Conservation (phyloP, 1,140 invertebrate species). For the Drosophila dunni region DNA sequence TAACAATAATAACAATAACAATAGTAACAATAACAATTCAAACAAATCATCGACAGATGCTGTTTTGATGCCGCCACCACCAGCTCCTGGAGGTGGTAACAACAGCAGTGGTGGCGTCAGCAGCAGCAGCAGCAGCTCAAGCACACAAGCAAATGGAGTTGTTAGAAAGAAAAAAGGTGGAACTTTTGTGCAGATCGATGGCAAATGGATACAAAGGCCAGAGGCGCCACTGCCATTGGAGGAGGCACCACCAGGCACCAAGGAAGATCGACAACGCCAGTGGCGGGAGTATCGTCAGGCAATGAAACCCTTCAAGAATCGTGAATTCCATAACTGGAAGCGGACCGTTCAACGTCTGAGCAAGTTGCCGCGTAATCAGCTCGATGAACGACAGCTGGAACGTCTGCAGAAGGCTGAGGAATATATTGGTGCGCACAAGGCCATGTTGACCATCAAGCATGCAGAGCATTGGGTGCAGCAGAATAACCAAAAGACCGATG, state of each 20-base stretch:
- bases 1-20: conserved; percentile 34
- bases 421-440: conserved; percentile 71
- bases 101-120: background rate
- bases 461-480: conserved; percentile 75
- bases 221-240: conserved; percentile 65
- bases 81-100: conserved; percentile 24
- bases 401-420: conserved; percentile 69
- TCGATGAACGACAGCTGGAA: conserved; percentile 67
- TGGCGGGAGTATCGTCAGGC: conserved; percentile 77
- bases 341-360: conserved; percentile 73
- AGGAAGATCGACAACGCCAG: conserved; percentile 69
- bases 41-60: conserved; percentile 30
- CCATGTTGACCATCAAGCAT: conserved; percentile 72
- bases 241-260: conserved; percentile 61
- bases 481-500: conserved; percentile 14
- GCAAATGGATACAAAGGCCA: conserved; percentile 68
- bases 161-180: conserved; percentile 68
- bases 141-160: conserved; percentile 5
- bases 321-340: conserved; percentile 76
- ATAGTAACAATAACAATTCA: conserved; percentile 21
- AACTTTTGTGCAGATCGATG: conserved; percentile 62
- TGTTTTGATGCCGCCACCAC: conserved; percentile 67
- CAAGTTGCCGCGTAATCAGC: conserved; percentile 61
- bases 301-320: conserved; percentile 81
- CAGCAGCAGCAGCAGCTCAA: background rate